Conservation (phyloP, 2,888 invertebrate genomes). For the Zygaena filipendulae region DNA sequence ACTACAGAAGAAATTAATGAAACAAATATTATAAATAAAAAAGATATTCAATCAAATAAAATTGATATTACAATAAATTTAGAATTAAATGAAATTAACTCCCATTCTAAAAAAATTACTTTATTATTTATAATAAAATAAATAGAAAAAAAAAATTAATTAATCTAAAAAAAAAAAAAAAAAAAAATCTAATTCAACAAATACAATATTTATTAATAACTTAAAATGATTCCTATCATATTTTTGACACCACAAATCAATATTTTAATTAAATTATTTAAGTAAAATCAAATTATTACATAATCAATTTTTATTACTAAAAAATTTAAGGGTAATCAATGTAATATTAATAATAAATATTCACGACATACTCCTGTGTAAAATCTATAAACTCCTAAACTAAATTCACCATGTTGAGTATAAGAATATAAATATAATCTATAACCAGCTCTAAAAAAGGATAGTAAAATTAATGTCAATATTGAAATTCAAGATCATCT, state of each 20-base stretch:
- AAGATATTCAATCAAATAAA: slow-evolving; percentile 71
- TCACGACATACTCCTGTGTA: slow-evolving; percentile 58
- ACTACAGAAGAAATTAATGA: slow-evolving; percentile 74
- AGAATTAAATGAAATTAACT: slow-evolving; percentile 61
- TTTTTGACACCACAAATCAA: slow-evolving; percentile 75
- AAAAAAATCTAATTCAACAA: slow-evolving; percentile 61
- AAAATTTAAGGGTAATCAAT: slow-evolving; percentile 73
- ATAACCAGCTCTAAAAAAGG: slow-evolving; percentile 75
- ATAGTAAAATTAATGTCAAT: slow-evolving; percentile 59
- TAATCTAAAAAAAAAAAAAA: slow-evolving; percentile 53
- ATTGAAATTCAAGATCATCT: slow-evolving; percentile 38
- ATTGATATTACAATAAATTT: slow-evolving; percentile 57
- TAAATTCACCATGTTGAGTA: slow-evolving; percentile 70
- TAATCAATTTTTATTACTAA: slow-evolving; percentile 66
- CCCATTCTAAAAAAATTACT: slow-evolving; percentile 63
- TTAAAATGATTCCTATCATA: slow-evolving; percentile 60
- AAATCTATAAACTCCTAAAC: slow-evolving; percentile 59
- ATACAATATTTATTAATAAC: slow-evolving; percentile 56
- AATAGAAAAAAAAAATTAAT: slow-evolving; percentile 42
- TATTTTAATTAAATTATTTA: slow-evolving; percentile 76
- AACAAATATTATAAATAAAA: slow-evolving; percentile 73
- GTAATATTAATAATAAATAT: slow-evolving; percentile 70
- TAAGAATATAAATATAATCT: slow-evolving; percentile 72
- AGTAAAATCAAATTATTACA: slow-evolving; percentile 61
- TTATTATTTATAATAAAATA: slow-evolving; percentile 57